Base-by-base conservation (phyloP, 1,140 invertebrate species). In the Sitophilus oryzae region DNA sequence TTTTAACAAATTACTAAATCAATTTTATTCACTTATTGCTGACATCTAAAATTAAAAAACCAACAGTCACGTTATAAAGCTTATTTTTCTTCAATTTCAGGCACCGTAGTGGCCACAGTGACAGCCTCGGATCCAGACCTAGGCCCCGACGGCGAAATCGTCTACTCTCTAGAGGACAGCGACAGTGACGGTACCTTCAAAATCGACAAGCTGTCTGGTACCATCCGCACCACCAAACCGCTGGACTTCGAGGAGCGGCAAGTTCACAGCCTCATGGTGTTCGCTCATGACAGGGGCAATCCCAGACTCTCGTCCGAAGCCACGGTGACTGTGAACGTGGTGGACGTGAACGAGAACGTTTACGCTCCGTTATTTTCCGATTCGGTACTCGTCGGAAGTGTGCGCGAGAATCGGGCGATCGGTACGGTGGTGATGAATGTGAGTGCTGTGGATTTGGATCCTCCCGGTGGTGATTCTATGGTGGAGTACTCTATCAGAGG, bases 331-430 rank as follows among this genome's bases (percentile, higher is more conserved):
- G 82, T 98, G 4, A 89, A 96, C 69, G 82, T 98, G 18, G 82
- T 91, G 37, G 92, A 97, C 74, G 92, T 97, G 9, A 93, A 96
- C 69, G 91, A 96, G 71, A 96, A 96, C 71, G 72, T 85, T 2
- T 80, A 87, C 66, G 74, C 90, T 19, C 95, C 95, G 0, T 73
- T 80, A 34, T 98, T 98, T 71, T 78, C 81, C 18, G 90, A 92
- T 70, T 87, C 88, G 63, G 85, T 92, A 23, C 75, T 85, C 5
- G 74, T 78, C 20, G 83, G 84, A 23, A 78, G 73, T 57, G 82
- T 93, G 43, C 74, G 66, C 55, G 93, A 91, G 70, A 92, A 89
- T 72, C 80, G 80, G 64, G 84, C 83, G 1, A 75, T 82, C 36
- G 89, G 82, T 21, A 85, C 82, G 21, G 76, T 81, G 2, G 88